phyloP scores from a whole-genome alignment of 2,113 vertebrate species.

The Sylvia atricapilla region DNA sequence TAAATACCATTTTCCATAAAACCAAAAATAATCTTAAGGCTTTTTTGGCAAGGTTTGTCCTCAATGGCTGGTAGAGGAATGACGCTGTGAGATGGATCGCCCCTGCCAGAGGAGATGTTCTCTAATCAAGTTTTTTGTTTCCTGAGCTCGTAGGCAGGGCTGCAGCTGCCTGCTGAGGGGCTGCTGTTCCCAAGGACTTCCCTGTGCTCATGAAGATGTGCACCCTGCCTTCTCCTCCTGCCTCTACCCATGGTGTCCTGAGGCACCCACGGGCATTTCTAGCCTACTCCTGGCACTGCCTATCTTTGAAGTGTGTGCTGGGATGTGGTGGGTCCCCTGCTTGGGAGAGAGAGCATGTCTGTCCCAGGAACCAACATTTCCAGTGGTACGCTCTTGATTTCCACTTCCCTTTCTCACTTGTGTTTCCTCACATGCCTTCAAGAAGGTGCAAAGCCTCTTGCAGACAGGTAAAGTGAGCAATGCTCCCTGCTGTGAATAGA shows the following conservation, averaged over 20 bases:
- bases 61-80: background rate
- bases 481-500: background rate
- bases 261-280: fast-evolving
- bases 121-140: background rate
- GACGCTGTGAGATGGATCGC: background rate
- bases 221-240: slow-evolving; percentile 53
- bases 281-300: background rate
- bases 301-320: background rate
- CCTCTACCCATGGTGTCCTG: background rate
- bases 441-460: background rate
- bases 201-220: background rate
- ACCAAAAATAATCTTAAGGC: slow-evolving; percentile 8
- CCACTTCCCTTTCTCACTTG: background rate
- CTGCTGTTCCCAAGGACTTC: background rate
- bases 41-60: slow-evolving; percentile 5
- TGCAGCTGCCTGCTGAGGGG: background rate
- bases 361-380: background rate
- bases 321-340: background rate
- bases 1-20: slow-evolving; percentile 1
- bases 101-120: background rate
- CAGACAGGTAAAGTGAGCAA: background rate
- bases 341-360: background rate
- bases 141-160: background rate
- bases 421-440: background rate
- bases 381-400: background rate